Conservation (phyloP, 2,797 vertebrate species). For the Manis javanica region DNA sequence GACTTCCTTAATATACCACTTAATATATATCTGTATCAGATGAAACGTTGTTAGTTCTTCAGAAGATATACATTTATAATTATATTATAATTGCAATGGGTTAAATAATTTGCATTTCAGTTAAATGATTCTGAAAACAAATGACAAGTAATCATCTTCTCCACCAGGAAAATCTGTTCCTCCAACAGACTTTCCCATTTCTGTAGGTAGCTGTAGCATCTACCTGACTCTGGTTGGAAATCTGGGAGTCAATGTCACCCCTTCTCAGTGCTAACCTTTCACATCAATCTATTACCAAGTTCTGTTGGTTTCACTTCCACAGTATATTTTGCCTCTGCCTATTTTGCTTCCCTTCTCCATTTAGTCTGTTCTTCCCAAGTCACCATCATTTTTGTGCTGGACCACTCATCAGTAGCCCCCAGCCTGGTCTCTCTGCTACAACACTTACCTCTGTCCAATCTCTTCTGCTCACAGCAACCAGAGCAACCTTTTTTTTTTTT, state of each 20-base stretch:
- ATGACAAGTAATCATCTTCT: neutral
- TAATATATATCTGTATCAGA: neutral
- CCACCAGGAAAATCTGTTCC: neutral
- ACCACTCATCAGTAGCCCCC: neutral
- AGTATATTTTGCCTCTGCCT: neutral
- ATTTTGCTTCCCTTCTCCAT: neutral
- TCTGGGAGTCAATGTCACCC: neutral
- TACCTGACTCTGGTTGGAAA: neutral
- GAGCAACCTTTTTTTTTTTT: neutral
- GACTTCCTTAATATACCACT: neutral
- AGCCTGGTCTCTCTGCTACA: neutral
- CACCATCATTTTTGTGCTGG: neutral
- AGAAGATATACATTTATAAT: conserved; percentile 7
- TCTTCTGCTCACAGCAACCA: neutral
- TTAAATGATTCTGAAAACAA: conserved; percentile 57
- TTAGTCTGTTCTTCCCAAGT: neutral
- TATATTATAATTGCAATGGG: neutral
- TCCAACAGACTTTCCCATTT: conserved; percentile 8
- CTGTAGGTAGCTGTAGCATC: neutral
- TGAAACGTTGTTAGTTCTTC: neutral
- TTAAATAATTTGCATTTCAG: conserved; percentile 50
- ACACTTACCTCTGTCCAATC: neutral
- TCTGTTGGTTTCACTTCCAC: neutral
- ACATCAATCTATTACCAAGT: neutral
- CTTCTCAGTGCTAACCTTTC: neutral